Evolutionary conservation across 2,113 vertebrate genomes (phyloP).

Genomic region (Neolamprologus tretocephalus): DNA sequence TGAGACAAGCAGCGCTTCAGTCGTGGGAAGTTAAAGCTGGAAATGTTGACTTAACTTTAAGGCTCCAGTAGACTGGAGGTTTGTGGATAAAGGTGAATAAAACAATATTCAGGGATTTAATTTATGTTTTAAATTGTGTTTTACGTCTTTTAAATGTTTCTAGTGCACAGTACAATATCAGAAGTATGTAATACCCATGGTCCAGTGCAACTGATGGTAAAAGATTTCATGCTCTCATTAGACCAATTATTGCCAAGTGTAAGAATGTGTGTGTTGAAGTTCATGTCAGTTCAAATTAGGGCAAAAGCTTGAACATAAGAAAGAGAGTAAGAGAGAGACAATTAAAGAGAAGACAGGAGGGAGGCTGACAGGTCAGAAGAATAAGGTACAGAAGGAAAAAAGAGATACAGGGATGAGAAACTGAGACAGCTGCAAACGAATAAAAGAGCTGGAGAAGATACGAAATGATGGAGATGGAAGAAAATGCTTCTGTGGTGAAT

Average conservation of each 20-base stretch:
- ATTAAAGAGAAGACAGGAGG: not conserved
- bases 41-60: not conserved
- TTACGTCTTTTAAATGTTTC: not conserved
- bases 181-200: not conserved
- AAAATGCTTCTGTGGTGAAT: not conserved
- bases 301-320: not conserved
- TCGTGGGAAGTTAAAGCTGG: not conserved
- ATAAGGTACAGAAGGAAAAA: not conserved
- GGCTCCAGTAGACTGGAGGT: not conserved
- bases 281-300: not conserved
- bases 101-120: not conserved
- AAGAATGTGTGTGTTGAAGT: not conserved
- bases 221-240: not conserved
- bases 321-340: not conserved
- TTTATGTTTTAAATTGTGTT: not conserved
- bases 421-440: not conserved
- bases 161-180: not conserved
- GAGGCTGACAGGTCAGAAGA: not conserved
- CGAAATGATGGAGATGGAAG: not conserved
- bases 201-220: not conserved
- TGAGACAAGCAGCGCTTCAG: not conserved
- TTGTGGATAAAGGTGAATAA: not conserved
- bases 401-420: not conserved
- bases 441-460: not conserved
- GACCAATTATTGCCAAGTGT: not conserved